Base-by-base conservation (phyloP, 2,797 vertebrate genomes). In the Channallabes apus region DNA sequence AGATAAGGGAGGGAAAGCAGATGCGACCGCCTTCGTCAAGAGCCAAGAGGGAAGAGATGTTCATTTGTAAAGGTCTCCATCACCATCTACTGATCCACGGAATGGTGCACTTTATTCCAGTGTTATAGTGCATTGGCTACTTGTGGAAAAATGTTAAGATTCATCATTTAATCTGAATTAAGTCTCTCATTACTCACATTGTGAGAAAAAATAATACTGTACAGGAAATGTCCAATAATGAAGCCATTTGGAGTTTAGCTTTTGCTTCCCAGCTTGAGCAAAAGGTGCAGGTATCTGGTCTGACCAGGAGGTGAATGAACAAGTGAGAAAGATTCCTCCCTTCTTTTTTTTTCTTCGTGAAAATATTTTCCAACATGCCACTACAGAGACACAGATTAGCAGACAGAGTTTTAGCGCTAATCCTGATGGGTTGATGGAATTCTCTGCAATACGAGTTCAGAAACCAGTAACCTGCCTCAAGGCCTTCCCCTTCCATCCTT, bases 251-350 rank as follows among this genome's bases (percentile, higher is more conserved):
- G 22, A 35, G 14, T 80, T 80, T 59, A 41, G 77, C 77, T 80
- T 80, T 80, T 80, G 77, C 46, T 46, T 64, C 77, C 41, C 77
- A 80, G 77, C 56, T 79, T 79, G 58, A 79, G 6, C 77, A 80
- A 64, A 54, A 72, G 78, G 78, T 79, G 58, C 76, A 79, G 76
- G 22, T 79, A 79, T 46, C 35, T 46, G 59, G 24, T 7, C 24
- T 27, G 61, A 38, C 8, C 59, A 41, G 78, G 1, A 59, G 56
- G 35, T 2, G 29, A 32, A 27, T 3, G 54, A 61, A 24, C 20
- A 4, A 62, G 58, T n/a, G 32, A 41, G 32, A 54, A 54, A 22
- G 7, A 79, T 41, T 35, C 77, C 77, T 62, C 58, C 35, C 35
- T 80, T 64, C n/a, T 41, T 46, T 29, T 38, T 38, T 38, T 38